phyloP scores from a whole-genome alignment of 1,140 invertebrate genomes.

The Ephestia elutella region DNA sequence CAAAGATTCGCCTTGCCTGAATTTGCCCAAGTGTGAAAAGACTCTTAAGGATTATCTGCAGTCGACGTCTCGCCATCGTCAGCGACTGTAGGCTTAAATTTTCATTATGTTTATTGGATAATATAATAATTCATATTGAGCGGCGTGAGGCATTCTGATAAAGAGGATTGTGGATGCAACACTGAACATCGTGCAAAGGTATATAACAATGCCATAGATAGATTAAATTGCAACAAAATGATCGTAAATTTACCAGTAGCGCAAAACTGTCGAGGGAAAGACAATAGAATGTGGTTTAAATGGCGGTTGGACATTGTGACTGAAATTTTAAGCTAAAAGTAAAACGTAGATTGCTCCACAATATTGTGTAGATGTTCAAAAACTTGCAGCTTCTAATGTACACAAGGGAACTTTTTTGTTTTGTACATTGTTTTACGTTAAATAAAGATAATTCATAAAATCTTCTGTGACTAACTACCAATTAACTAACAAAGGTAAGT shows the following conservation, averaged over 20 bases:
- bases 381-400: background rate
- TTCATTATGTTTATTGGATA: slow-evolving; percentile 73
- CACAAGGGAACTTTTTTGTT: no score
- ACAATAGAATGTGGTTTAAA: background rate
- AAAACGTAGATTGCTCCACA: background rate
- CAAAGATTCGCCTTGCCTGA: no score
- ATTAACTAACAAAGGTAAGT: no score
- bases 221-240: slow-evolving; percentile 9
- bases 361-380: background rate
- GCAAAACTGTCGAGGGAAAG: background rate
- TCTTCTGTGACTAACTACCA: no score
- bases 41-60: slow-evolving; percentile 52
- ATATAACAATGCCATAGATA: slow-evolving; percentile 12
- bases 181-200: slow-evolving; percentile 46
- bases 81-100: slow-evolving; percentile 68
- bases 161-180: slow-evolving; percentile 67
- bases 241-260: background rate
- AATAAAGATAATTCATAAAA: no score
- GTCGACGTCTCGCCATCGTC: slow-evolving; percentile 56
- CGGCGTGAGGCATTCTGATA: slow-evolving; percentile 60
- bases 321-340: background rate
- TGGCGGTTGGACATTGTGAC: background rate
- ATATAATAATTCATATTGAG: slow-evolving; percentile 42
- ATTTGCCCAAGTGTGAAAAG: background rate
- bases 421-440: no score